Evolutionary conservation across 1,140 invertebrate genomes (phyloP).

Genomic region (Chymomyza costata): DNA sequence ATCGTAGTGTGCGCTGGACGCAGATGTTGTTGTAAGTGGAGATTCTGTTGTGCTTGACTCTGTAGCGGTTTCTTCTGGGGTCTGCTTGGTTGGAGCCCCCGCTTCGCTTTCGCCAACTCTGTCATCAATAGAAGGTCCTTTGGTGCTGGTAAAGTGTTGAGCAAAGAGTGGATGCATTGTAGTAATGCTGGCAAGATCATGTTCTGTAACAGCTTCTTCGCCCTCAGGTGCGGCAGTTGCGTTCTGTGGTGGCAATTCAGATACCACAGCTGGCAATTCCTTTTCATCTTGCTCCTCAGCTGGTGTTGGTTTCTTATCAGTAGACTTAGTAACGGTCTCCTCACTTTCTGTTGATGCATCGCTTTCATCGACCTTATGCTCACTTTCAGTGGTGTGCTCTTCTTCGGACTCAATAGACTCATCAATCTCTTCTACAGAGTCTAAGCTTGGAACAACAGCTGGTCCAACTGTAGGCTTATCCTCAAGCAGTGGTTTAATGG

Average conservation of each 20-base stretch:
- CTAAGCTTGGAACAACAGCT: constrained; percentile 41
- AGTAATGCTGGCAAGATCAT: constrained; percentile 23
- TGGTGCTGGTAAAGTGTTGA: constrained; percentile 36
- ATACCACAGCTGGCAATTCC: constrained; percentile 41
- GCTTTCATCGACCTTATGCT: constrained; percentile 31
- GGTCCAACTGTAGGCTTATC: constrained; percentile 35
- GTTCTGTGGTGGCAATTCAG: constrained; percentile 28
- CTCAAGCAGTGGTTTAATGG: constrained; percentile 17
- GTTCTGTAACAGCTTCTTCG: constrained; percentile 31
- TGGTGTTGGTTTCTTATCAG: constrained; percentile 27
- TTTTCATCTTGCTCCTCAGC: constrained; percentile 17
- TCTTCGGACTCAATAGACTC: constrained; percentile 65
- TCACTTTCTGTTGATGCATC: constrained; percentile 23
- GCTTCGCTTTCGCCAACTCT: constrained; percentile 35
- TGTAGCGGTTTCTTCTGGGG: constrained; percentile 15
- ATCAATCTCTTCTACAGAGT: constrained; percentile 56
- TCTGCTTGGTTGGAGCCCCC: constrained; percentile 20
- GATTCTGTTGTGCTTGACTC: constrained; percentile 32
- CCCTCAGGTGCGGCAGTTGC: constrained; percentile 20
- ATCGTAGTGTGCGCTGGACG: constrained; percentile 36
- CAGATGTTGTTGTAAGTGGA: constrained; percentile 36
- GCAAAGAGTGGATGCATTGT: constrained; percentile 60
- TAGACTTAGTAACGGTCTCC: constrained; percentile 16
- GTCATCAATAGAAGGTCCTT: constrained; percentile 36
- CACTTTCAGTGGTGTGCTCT: constrained; percentile 33